A percentile compares a stretch with the other conserved stretches of the same genome.
These are phyloP conservation scores for Tretioscincus oriximinensis DNA, from an alignment of 2,113 vertebrate genomes.

Conservation along the genomic window DNA sequence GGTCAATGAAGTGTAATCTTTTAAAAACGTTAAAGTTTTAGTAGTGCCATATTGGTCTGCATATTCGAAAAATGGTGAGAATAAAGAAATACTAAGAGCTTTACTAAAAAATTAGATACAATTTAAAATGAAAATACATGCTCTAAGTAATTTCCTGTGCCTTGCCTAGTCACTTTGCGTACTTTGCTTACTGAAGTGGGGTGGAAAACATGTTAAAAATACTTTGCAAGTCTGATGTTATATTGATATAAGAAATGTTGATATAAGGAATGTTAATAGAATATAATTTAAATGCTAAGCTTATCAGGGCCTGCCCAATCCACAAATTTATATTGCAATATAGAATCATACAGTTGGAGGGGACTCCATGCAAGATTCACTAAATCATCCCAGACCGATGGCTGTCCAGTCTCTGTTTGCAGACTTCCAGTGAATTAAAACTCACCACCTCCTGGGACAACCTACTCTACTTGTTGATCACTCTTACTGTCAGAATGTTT, in stretches of 20 bases:
- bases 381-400: too few relatives aligned
- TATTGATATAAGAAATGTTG: background rate
- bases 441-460: too few relatives aligned
- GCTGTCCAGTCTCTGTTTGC: too few relatives aligned
- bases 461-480: too few relatives aligned
- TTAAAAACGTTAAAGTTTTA: background rate
- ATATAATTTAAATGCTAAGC: background rate
- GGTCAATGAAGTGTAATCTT: background rate
- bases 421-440: too few relatives aligned
- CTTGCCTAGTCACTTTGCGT: background rate
- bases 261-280: background rate
- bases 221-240: background rate
- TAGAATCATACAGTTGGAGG: too few relatives aligned
- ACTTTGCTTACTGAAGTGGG: background rate
- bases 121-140: background rate
- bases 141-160: background rate
- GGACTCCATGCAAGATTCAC: too few relatives aligned
- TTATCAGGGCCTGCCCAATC: background rate
- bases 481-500: too few relatives aligned
- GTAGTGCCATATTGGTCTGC: background rate
- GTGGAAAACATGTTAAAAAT: background rate
- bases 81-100: background rate
- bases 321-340: too few relatives aligned
- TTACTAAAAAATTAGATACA: background rate
- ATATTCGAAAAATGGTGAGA: background rate